These are phyloP conservation scores for Carcharodon carcharias DNA, from an alignment of 2,797 vertebrate genomes.

Conservation along the genomic window DNA sequence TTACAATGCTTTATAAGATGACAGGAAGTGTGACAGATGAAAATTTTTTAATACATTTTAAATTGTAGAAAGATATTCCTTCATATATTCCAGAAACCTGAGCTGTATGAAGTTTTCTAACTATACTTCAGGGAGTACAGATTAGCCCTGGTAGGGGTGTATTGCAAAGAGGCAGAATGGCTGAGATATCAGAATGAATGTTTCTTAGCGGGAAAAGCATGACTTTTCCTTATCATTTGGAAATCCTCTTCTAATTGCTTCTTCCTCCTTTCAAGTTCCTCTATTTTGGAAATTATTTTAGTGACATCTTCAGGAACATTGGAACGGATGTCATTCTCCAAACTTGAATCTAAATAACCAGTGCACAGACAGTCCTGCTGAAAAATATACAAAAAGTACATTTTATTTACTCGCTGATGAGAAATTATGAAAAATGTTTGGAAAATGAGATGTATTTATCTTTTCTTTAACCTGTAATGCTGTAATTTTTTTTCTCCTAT, in stretches of 20 bases:
- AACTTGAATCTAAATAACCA: neutral
- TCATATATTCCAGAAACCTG: neutral
- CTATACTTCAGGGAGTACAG: neutral
- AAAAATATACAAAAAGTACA: neutral
- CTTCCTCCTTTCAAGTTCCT: neutral
- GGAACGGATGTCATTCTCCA: neutral
- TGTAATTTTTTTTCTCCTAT: neutral
- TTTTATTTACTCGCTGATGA: neutral
- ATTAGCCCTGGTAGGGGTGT: neutral
- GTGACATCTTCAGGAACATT: neutral
- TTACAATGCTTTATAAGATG: neutral
- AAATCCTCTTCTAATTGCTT: neutral
- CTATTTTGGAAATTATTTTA: neutral
- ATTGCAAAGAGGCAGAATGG: neutral
- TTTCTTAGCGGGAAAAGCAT: neutral
- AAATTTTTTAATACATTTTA: neutral
- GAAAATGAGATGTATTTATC: neutral
- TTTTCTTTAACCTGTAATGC: neutral
- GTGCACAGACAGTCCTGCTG: neutral
- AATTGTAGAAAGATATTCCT: neutral
- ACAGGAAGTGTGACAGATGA: neutral
- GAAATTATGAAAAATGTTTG: neutral
- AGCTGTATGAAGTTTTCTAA: neutral
- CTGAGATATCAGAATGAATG: neutral
- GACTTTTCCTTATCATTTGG: neutral